phyloP scores from a whole-genome alignment of 2,888 invertebrate genomes.

The Machimus atricapillus region DNA sequence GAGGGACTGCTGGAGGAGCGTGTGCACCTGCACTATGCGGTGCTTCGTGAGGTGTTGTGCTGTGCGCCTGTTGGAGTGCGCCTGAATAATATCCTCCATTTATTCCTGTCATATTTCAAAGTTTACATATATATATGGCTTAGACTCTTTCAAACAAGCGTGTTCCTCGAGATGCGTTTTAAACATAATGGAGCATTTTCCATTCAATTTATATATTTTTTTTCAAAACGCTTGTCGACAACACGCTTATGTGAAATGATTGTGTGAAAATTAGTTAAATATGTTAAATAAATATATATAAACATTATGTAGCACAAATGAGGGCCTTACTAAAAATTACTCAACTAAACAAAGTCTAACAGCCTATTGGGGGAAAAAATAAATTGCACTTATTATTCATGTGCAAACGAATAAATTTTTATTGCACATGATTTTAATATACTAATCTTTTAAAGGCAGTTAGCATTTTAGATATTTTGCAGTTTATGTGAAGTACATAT shows the following conservation, averaged over 20 bases:
- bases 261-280: background rate
- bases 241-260: constrained; percentile 12
- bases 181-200: background rate
- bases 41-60: constrained; percentile 83
- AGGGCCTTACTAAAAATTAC: background rate
- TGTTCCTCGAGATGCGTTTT: constrained; percentile 35
- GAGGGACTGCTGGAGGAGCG: constrained; percentile 59
- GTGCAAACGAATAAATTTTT: background rate
- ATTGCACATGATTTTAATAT: background rate
- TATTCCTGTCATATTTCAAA: constrained; percentile 66
- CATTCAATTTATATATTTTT: background rate
- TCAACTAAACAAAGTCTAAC: background rate
- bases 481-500: background rate
- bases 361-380: background rate
- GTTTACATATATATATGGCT: constrained; percentile 52
- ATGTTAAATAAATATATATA: background rate
- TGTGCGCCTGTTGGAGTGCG: constrained; percentile 86
- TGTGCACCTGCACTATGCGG: constrained; percentile 63
- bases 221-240: constrained; percentile 11
- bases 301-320: background rate
- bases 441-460: background rate
- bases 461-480: background rate
- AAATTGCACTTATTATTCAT: background rate
- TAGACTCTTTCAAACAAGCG: constrained; percentile 36
- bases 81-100: constrained; percentile 76